A percentile compares a stretch with the other conserved stretches of the same genome.
Evolutionary conservation across 2,797 vertebrate genomes (phyloP).

Genomic region (Lacerta agilis): DNA sequence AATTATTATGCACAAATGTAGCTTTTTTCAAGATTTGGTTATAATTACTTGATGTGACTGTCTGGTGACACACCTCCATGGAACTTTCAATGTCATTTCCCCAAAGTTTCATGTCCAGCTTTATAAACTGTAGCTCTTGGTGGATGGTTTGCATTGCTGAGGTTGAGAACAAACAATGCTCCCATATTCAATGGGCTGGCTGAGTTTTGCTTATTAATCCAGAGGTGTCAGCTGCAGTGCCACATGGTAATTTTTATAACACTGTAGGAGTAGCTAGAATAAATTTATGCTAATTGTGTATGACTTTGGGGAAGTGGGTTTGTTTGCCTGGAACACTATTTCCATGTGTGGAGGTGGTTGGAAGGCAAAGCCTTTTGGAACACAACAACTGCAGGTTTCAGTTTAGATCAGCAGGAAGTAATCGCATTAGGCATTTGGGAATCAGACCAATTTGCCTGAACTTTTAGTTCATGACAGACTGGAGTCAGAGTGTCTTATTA

Average conservation of each 20-base stretch:
- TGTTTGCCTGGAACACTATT: not conserved
- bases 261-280: constrained; percentile 1
- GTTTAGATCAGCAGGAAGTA: constrained; percentile 21
- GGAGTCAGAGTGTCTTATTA: not conserved
- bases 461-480: not conserved
- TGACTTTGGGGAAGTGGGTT: constrained; percentile 2
- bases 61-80: not conserved
- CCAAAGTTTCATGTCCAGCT: not conserved
- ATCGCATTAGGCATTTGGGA: not conserved
- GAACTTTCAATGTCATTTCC: not conserved
- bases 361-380: rapidly evolving
- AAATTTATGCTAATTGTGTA: not conserved
- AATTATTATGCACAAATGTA: not conserved
- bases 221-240: not conserved
- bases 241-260: not conserved
- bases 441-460: constrained; percentile 8
- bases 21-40: not conserved
- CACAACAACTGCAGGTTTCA: not conserved
- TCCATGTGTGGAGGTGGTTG: not conserved
- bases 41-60: not conserved
- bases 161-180: not conserved
- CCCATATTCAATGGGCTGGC: not conserved
- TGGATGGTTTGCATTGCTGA: not conserved
- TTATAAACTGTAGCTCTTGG: not conserved
- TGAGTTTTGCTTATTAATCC: not conserved